Evolutionary conservation across 2,888 invertebrate genomes (phyloP), one percentile per base, ranked within the genome.

Genomic region (Apamea sordens): DNA sequence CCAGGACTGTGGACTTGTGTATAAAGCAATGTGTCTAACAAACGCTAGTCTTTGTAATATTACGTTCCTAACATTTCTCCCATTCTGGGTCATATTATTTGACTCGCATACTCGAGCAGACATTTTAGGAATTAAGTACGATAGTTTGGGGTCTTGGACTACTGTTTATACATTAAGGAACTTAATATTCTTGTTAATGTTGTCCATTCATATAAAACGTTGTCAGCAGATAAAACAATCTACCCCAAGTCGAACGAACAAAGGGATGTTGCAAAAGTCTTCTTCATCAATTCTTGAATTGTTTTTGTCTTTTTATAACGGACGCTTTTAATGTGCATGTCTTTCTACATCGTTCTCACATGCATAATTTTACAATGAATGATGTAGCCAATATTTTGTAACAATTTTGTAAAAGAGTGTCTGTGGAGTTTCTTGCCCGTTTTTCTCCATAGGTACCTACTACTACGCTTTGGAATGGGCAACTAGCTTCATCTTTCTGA

Each of bases 231-330:
- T 74, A 79, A 79, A 84, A 73, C 68, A 69, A 64, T 78, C 15
- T 53, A 65, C 18, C 36, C 28, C 5, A 65, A 53, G 61, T 77
- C 41, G 41, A 41, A 72, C 72, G 79, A 83, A 88, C 82, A 89
- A 89, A 88, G 80, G 79, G 83, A 80, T 79, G 75, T 80, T 84
- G 79, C 86, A 89, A 91, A 92, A 32, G 36, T 36, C 36, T 36
- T 5, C 36, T 36, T 36, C 36, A 36, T 36, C 36, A 5, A 36
- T 36, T 36, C 36, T 36, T 5, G 36, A 36, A 36, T 36, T 36
- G 36, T 36, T 36, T 36, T 5, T 36, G 5, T 36, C 36, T 36
- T 36, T 36, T 36, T 36, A 36, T 36, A 36, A 36, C 36, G 5
- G 36, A 36, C 36, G 36, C 36, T 36, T 36, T 36, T 5, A 36